Evolutionary conservation across 2,888 invertebrate species (phyloP).

Genomic region (Bugula neritina): DNA sequence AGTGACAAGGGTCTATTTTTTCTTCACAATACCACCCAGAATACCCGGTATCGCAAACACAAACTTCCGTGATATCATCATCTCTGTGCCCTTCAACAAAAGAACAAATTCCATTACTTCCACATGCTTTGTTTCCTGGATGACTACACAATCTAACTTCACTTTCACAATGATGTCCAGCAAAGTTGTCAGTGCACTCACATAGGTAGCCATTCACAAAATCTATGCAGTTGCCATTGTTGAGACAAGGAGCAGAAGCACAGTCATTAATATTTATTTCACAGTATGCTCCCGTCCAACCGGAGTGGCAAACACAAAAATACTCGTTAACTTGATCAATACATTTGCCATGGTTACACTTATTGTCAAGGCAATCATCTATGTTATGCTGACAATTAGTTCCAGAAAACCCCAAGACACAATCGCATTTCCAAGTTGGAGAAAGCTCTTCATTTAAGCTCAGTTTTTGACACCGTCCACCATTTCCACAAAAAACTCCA

Average conservation of each 20-base stretch:
- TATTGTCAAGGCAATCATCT: slow-evolving; percentile 29
- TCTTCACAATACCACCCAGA: slow-evolving; percentile 4
- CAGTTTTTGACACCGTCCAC: background rate
- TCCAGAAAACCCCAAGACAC: slow-evolving; percentile 31
- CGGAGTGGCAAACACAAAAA: background rate
- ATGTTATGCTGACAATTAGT: slow-evolving; percentile 57
- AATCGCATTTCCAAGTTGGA: slow-evolving; percentile 8
- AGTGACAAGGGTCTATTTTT: background rate
- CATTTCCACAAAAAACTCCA: slow-evolving; percentile 11
- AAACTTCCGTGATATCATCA: background rate
- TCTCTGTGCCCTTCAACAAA: background rate
- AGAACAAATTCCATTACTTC: slow-evolving; percentile 2
- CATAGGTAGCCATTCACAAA: slow-evolving; percentile 35
- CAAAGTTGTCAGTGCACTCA: background rate
- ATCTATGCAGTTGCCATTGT: slow-evolving; percentile 32
- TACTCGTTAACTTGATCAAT: background rate
- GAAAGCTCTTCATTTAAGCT: background rate
- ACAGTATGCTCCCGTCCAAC: slow-evolving; percentile 10
- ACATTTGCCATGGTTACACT: slow-evolving; percentile 5
- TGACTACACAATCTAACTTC: background rate
- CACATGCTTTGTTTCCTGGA: background rate
- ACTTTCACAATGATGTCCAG: slow-evolving; percentile 7
- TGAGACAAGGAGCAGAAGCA: slow-evolving; percentile 50
- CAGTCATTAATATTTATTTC: slow-evolving; percentile 55
- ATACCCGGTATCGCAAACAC: background rate